Base-by-base conservation (phyloP, 1,140 invertebrate species). In the Trichomalopsis sarcophagae region DNA sequence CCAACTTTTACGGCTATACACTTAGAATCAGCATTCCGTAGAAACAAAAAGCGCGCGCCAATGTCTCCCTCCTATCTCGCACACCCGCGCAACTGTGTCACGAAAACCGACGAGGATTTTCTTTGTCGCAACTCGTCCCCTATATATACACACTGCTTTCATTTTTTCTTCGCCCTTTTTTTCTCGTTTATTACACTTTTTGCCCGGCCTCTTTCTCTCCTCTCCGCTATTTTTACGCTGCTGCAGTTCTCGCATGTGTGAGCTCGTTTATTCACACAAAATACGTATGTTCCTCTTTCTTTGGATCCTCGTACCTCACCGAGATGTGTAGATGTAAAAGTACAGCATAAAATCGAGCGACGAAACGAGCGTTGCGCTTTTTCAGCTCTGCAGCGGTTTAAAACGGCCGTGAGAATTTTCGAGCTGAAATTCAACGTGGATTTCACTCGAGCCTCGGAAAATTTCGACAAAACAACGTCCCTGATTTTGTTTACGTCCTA, bases 291-390 rank as follows among this genome's bases (percentile, higher is more conserved):
- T 17, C 66, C 78, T 80, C 78, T 80, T 69, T 80, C 62, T 80
- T 80, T 80, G 78, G 78, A 80, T 80, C 78, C 78, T 80, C 78
- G 55, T 62, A 68, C 62, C 68, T 9, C 21, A 69, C 68, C 9
- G 40, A 44, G 40, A 9, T 44, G 40, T 44, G 9, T 1, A 11
- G 10, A 5, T 69, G 23, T 44, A 50, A 23, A 44, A 27, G 27
- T 27, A 78, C 27, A n/a, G 36, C 40, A 36, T 78, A 9, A 44
- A 44, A 44, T 44, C 9, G 40, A 44, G 40, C 40, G 6, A 44
- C 9, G 9, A 44, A 44, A 10, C 6, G 40, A 44, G 6, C 40
- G 10, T 44, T 44, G 40, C 33, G 33, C 3, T 36, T 36, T 36
- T 36, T 6, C 33, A 36, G 33, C 33, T 36, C 33, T 36, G 33